These are phyloP conservation scores for Rhodeus uyekii DNA, from an alignment of 2,797 vertebrate genomes.

Conservation along the genomic window DNA sequence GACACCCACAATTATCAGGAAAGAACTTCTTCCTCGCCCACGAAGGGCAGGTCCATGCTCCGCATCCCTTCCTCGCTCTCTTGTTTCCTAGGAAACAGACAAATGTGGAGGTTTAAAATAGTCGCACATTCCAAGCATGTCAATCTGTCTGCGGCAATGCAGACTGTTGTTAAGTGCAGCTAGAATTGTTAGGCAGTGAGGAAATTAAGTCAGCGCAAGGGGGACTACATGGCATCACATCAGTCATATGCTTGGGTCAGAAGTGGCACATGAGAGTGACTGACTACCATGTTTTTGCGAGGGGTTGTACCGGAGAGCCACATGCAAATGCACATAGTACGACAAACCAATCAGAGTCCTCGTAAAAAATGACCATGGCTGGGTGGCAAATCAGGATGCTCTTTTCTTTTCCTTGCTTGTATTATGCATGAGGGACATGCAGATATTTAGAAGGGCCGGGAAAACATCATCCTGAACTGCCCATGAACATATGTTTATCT, in stretches of 20 bases:
- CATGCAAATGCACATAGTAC: conserved; percentile 47
- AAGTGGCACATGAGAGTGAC: conserved; percentile 29
- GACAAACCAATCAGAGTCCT: conserved; percentile 8
- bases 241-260: conserved; percentile 33
- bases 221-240: conserved; percentile 38
- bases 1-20: conserved; percentile 77
- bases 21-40: conserved; percentile 86
- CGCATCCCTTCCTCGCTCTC: conserved; percentile 84
- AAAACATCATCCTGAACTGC: conserved; percentile 36
- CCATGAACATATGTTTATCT: not conserved
- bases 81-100: conserved; percentile 85
- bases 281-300: conserved; percentile 27
- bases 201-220: conserved; percentile 8
- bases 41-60: conserved; percentile 81
- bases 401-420: not conserved
- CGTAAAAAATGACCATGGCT: conserved; percentile 1
- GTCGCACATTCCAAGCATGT: conserved; percentile 26
- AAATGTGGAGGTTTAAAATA: conserved; percentile 50
- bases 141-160: conserved; percentile 26
- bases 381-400: conserved; percentile 40
- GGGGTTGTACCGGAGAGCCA: not conserved
- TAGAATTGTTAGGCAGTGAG: conserved; percentile 4
- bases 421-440: conserved; percentile 27
- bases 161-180: conserved; percentile 28
- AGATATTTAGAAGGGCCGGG: conserved; percentile 12